Evolutionary conservation across 2,113 vertebrate species (phyloP).

Genomic region (Oceanites oceanicus): DNA sequence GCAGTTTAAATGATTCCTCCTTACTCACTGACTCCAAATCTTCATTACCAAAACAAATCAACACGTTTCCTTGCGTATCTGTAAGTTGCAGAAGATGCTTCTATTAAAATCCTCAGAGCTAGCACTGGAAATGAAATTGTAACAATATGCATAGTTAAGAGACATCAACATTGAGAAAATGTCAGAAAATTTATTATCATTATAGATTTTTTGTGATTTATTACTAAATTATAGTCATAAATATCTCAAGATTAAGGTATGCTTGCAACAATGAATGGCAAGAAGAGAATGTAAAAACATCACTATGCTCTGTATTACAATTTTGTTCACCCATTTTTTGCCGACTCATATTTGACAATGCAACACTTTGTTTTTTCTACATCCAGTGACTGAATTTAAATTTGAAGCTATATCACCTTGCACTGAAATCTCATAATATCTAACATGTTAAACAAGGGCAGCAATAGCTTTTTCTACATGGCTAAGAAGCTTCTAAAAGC

Average conservation of each 20-base stretch:
- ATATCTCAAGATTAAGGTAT: neutral
- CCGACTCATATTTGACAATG: neutral
- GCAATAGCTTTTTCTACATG: neutral
- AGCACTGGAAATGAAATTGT: neutral
- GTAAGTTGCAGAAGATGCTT: neutral
- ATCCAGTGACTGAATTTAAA: neutral
- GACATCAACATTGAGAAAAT: neutral
- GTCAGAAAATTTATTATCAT: neutral
- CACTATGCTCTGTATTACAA: neutral
- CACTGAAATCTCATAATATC: neutral
- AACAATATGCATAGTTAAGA: neutral
- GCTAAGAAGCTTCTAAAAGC: neutral
- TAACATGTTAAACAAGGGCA: neutral
- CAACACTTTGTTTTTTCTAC: neutral
- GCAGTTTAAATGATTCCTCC: neutral
- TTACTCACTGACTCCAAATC: neutral
- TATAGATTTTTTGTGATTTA: neutral
- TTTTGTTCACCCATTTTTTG: neutral
- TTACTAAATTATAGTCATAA: neutral
- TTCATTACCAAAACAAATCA: neutral
- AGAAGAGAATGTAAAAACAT: neutral
- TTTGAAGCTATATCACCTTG: neutral
- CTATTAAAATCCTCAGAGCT: neutral
- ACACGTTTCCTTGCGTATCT: neutral
- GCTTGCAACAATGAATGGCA: neutral